A percentile compares a stretch with the other conserved stretches of the same genome.
Evolutionary conservation across 2,113 vertebrate genomes (phyloP).

Genomic region (Gymnarchus niloticus): DNA sequence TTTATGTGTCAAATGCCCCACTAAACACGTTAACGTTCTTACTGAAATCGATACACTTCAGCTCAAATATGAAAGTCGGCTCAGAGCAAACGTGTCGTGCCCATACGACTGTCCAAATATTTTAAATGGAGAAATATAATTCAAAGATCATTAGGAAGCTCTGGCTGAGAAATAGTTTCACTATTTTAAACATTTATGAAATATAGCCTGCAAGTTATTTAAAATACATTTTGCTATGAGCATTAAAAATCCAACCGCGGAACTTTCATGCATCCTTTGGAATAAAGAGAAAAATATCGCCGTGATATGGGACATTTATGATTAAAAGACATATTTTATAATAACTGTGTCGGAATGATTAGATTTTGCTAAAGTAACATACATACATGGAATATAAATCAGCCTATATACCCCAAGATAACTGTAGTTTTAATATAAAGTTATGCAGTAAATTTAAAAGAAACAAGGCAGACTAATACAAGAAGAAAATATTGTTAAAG

Average conservation of each 20-base stretch:
- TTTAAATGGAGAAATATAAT: too few species aligned
- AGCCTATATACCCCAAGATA: neutral
- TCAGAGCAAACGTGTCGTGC: slow-evolving; percentile 32
- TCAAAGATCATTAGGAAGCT: too few species aligned
- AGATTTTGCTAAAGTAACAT: neutral
- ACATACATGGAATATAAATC: neutral
- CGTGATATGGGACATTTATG: neutral
- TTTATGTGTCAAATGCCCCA: slow-evolving; percentile 13
- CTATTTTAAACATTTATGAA: neutral
- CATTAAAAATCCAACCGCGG: neutral
- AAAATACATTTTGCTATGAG: neutral
- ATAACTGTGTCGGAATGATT: neutral
- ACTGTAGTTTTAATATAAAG: slow-evolving; percentile 1
- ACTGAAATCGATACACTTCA: slow-evolving; percentile 23
- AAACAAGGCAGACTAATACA: slow-evolving; percentile 1
- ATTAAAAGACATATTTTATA: neutral
- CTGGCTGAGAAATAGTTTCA: neutral
- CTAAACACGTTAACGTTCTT: slow-evolving; percentile 32
- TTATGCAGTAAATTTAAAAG: neutral
- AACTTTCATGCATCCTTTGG: neutral
- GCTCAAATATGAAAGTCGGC: too few species aligned
- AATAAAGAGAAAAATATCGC: neutral
- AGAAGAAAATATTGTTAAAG: neutral
- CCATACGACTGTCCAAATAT: too few species aligned
- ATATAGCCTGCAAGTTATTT: neutral